Percentiles rank a stretch among this genome's conserved stretches.
Conservation (phyloP, 2,888 invertebrate species). For the Drosophila neonasuta region DNA sequence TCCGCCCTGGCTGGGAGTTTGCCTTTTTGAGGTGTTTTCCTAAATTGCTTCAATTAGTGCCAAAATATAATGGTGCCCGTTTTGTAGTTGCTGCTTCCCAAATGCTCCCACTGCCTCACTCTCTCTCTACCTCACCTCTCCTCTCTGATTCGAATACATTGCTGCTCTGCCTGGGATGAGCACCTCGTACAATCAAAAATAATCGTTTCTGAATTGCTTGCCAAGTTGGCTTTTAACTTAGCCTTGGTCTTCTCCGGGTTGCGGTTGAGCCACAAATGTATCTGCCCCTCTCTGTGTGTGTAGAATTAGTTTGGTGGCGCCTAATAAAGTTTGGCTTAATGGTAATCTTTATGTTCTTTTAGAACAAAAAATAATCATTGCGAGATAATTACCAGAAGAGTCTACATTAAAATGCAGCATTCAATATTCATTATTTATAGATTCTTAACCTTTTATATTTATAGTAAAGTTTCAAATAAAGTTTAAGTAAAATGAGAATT, state of each 20-base stretch:
- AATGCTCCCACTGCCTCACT: no score
- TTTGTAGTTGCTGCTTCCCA: constrained; percentile 55
- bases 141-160: not conserved
- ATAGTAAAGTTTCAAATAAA: not conserved
- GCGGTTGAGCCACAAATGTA: constrained; percentile 27
- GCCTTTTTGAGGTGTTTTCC: constrained; percentile 65
- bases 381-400: not conserved
- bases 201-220: constrained; percentile 70
- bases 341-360: constrained; percentile 27
- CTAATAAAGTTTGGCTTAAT: constrained; percentile 41
- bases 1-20: constrained; percentile 28
- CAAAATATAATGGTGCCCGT: constrained; percentile 72
- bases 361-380: constrained; percentile 4
- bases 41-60: constrained; percentile 77
- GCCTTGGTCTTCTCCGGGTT: constrained; percentile 29
- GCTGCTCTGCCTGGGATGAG: constrained; percentile 13
- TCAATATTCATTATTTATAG: not conserved
- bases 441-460: not conserved
- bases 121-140: not conserved
- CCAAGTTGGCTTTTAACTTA: constrained; percentile 58
- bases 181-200: constrained; percentile 63
- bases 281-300: not conserved
- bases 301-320: constrained; percentile 41
- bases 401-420: not conserved
- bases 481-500: no score